phyloP scores from a whole-genome alignment of 2,113 vertebrate species.

The Calypte anna region DNA sequence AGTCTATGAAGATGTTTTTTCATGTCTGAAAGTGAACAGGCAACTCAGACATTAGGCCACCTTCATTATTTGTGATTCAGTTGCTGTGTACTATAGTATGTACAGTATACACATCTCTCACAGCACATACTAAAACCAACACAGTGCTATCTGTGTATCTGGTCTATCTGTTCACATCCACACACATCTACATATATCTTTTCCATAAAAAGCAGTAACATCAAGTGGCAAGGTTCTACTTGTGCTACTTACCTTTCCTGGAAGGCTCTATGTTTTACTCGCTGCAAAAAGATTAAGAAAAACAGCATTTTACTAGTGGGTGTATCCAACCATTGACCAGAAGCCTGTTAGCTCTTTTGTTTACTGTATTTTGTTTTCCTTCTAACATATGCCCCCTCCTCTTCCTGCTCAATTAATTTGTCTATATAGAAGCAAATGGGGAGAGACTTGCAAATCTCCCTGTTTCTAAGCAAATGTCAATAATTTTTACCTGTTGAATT shows the following conservation, averaged over 20 bases:
- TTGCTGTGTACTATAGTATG: neutral
- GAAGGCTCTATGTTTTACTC: constrained; percentile 79
- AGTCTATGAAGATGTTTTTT: neutral
- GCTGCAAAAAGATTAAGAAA: constrained; percentile 74
- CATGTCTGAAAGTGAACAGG: neutral
- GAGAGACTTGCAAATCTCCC: neutral
- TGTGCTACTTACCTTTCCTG: constrained; percentile 77
- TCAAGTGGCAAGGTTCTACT: constrained; percentile 19
- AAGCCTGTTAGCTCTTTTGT: neutral
- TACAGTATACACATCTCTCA: neutral
- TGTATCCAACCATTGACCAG: constrained; percentile 22
- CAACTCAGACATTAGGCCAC: neutral
- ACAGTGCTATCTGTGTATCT: neutral
- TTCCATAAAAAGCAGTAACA: neutral
- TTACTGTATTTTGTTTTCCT: neutral
- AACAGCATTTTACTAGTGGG: constrained; percentile 69
- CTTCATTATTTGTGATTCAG: neutral
- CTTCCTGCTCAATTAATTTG: neutral
- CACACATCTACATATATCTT: neutral
- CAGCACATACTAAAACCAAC: neutral
- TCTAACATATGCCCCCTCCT: constrained; percentile 9
- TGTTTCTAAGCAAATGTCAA: neutral
- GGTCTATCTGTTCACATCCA: neutral
- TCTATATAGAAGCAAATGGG: neutral
- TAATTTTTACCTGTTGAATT: constrained; percentile 80